Conservation (phyloP, 2,113 vertebrate genomes). For the Apeltes quadracus region DNA sequence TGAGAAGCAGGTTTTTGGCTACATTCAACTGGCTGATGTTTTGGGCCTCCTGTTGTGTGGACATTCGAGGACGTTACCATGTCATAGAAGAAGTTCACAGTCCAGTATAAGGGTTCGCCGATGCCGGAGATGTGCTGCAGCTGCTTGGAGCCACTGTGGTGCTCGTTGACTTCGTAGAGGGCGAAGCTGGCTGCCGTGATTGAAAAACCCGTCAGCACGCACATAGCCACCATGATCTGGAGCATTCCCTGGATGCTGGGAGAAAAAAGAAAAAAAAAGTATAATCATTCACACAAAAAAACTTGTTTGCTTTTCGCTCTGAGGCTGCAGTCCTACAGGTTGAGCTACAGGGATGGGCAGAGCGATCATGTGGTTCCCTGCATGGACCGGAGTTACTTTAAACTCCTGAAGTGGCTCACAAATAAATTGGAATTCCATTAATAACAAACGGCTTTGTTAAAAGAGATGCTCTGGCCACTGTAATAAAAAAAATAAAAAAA, state of each 20-base stretch:
- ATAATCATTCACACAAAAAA: conserved; percentile 11
- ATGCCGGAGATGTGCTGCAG: conserved; percentile 95
- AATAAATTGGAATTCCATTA: conserved; percentile 58
- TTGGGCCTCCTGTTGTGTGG: not conserved
- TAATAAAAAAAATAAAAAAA: conserved; percentile 44
- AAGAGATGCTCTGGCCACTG: conserved; percentile 25
- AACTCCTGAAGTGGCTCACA: conserved; percentile 47
- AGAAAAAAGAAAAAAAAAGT: conserved; percentile 2
- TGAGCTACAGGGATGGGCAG: not conserved
- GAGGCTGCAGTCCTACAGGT: not conserved
- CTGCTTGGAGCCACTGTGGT: conserved; percentile 91
- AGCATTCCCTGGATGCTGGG: conserved; percentile 87
- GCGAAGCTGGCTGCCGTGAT: conserved; percentile 93
- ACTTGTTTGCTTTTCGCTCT: not conserved
- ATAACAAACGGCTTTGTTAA: conserved; percentile 43
- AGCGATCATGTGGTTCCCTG: conserved; percentile 35
- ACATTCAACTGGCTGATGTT: not conserved
- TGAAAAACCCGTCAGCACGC: conserved; percentile 91
- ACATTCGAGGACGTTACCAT: conserved; percentile 81
- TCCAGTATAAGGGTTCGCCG: conserved; percentile 90
- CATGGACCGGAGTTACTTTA: conserved; percentile 43
- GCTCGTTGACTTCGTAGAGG: conserved; percentile 91
- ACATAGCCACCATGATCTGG: conserved; percentile 89
- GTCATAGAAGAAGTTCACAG: conserved; percentile 93
- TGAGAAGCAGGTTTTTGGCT: not conserved